A percentile compares a stretch with the other conserved stretches of the same genome.
These are phyloP conservation scores for Mionectes olivaceus DNA, from an alignment of 2,797 vertebrate species.

Conservation along the genomic window DNA sequence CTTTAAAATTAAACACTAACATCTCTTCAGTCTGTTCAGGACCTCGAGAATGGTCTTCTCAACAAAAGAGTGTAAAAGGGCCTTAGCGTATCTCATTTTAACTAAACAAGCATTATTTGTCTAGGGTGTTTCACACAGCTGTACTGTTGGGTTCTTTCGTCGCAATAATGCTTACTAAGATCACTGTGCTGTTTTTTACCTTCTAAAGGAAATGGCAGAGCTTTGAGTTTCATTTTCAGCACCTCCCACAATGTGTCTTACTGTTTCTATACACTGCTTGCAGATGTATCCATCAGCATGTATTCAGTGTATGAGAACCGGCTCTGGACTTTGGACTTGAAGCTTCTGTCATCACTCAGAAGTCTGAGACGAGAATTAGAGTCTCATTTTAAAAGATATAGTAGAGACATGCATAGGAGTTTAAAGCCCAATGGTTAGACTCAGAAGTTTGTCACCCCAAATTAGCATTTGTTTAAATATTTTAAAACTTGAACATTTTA, in stretches of 20 bases:
- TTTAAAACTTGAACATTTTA: background rate
- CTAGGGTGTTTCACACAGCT: background rate
- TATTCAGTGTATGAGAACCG: background rate
- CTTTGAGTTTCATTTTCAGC: slow-evolving; percentile 20
- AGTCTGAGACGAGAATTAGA: background rate
- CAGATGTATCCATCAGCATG: background rate
- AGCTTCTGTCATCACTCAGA: background rate
- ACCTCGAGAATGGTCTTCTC: background rate
- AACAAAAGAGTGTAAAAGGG: background rate
- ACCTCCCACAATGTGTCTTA: background rate
- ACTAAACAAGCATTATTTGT: background rate
- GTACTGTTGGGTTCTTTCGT: background rate
- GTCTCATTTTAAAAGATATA: background rate
- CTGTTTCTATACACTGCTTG: background rate
- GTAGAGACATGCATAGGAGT: background rate
- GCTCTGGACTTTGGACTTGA: background rate
- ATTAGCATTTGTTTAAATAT: background rate
- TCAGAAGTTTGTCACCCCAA: background rate
- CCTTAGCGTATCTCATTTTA: background rate
- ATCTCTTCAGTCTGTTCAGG: background rate
- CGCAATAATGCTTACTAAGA: background rate
- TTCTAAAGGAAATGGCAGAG: slow-evolving; percentile 16
- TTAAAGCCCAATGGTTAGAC: background rate
- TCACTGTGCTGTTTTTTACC: background rate
- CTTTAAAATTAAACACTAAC: background rate